Evolutionary conservation across 2,113 vertebrate genomes (phyloP).

Genomic region (Notothenia rossii): DNA sequence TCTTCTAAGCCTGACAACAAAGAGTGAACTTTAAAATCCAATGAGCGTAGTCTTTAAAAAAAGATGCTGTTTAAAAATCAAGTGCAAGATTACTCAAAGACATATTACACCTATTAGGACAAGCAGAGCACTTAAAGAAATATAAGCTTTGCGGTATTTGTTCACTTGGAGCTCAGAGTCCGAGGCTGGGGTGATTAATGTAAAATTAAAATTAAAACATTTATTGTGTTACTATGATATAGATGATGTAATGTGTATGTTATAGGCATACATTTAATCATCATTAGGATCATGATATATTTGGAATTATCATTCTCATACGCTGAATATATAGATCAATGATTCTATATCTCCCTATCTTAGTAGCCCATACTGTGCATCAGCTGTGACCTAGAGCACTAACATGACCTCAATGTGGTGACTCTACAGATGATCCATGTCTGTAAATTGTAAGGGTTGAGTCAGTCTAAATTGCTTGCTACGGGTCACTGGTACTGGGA

Average conservation of each 20-base stretch:
- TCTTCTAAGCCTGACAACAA: constrained; percentile 47
- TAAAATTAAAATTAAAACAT: neutral
- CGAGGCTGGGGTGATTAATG: constrained; percentile 12
- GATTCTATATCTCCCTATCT: neutral
- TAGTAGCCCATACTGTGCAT: constrained; percentile 23
- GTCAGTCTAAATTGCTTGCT: constrained; percentile 38
- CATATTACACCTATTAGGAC: constrained; percentile 35
- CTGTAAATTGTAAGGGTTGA: constrained; percentile 34
- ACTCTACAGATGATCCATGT: constrained; percentile 35
- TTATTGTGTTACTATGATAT: constrained; percentile 3
- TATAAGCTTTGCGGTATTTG: neutral
- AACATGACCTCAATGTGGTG: constrained; percentile 3
- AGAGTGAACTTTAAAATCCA: constrained; percentile 59
- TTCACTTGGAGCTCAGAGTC: constrained; percentile 25
- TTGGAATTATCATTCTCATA: neutral
- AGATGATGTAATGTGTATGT: neutral
- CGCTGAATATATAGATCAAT: constrained; percentile 10
- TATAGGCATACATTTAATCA: neutral
- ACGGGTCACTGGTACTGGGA: constrained; percentile 27
- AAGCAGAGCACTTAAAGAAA: constrained; percentile 29
- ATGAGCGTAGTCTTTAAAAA: constrained; percentile 23
- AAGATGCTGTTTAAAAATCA: constrained; percentile 45
- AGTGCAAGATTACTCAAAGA: constrained; percentile 25
- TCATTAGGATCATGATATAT: neutral
- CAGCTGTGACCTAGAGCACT: neutral